phyloP scores from a whole-genome alignment of 2,888 invertebrate genomes.

The Lamellibrachia satsuma region DNA sequence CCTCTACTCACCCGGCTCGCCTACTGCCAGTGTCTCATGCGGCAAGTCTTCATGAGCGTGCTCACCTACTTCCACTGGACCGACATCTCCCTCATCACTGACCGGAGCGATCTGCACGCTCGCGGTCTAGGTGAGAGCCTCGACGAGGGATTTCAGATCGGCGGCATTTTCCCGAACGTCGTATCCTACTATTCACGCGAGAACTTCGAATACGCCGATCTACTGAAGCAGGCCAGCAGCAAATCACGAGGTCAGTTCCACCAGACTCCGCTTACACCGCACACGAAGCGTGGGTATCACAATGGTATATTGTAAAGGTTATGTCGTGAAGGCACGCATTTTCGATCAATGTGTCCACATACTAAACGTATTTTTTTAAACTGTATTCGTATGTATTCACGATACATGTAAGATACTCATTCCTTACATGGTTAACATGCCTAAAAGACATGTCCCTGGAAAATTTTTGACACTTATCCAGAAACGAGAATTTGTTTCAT shows the following conservation, averaged over 20 bases:
- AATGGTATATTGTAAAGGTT: background rate
- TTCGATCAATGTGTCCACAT: too few relatives aligned
- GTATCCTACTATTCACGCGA: background rate
- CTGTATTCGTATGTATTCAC: background rate
- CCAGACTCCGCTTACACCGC: background rate
- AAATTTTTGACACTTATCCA: background rate
- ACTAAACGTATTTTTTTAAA: too few relatives aligned
- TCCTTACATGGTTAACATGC: background rate
- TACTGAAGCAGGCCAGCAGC: constrained; percentile 22
- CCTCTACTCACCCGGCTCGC: constrained; percentile 23
- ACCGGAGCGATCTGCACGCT: background rate
- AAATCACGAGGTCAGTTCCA: constrained; percentile 20
- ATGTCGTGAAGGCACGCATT: background rate
- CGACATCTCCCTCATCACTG: constrained; percentile 18
- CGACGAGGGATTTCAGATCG: constrained; percentile 18
- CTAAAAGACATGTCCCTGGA: background rate
- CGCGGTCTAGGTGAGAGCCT: background rate
- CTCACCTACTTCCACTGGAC: constrained; percentile 25
- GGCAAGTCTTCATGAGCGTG: constrained; percentile 19
- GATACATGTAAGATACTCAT: background rate
- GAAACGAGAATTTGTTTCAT: too few relatives aligned
- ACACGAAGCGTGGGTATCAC: background rate
- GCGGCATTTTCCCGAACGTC: background rate
- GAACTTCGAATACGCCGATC: background rate
- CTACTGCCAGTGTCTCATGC: constrained; percentile 28